phyloP scores from a whole-genome alignment of 2,797 vertebrate genomes.

The Gallirallus australis region DNA sequence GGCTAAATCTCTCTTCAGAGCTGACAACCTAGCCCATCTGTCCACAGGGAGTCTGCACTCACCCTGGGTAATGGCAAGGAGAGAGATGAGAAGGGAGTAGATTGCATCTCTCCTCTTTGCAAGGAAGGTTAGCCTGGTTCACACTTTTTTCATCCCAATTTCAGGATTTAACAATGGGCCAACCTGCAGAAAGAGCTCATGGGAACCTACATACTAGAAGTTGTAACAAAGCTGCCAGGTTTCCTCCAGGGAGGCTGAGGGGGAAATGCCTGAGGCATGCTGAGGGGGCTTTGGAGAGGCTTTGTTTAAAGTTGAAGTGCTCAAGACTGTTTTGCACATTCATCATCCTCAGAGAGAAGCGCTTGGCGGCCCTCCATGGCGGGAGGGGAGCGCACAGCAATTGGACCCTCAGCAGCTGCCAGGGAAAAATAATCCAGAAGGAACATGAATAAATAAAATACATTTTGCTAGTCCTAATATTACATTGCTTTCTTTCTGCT shows the following conservation, averaged over 20 bases:
- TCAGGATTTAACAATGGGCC: background rate
- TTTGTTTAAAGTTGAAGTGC: background rate
- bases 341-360: slow-evolving; percentile 9
- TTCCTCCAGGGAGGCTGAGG: background rate
- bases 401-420: background rate
- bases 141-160: background rate
- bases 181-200: background rate
- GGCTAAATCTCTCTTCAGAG: background rate
- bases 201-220: background rate
- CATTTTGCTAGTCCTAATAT: background rate
- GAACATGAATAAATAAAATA: slow-evolving; percentile 44
- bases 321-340: background rate
- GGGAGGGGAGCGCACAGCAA: background rate
- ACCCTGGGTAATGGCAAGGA: background rate
- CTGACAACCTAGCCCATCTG: fast-evolving
- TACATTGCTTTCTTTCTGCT: background rate
- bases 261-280: background rate
- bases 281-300: background rate
- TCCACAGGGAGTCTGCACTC: background rate
- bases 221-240: background rate
- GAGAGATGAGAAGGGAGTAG: background rate
- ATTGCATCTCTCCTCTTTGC: background rate
- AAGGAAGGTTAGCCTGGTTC: background rate
- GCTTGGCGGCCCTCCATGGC: background rate
- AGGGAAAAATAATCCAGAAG: slow-evolving; percentile 36